phyloP scores from a whole-genome alignment of 2,797 vertebrate genomes.

The Phrynocephalus forsythii region DNA sequence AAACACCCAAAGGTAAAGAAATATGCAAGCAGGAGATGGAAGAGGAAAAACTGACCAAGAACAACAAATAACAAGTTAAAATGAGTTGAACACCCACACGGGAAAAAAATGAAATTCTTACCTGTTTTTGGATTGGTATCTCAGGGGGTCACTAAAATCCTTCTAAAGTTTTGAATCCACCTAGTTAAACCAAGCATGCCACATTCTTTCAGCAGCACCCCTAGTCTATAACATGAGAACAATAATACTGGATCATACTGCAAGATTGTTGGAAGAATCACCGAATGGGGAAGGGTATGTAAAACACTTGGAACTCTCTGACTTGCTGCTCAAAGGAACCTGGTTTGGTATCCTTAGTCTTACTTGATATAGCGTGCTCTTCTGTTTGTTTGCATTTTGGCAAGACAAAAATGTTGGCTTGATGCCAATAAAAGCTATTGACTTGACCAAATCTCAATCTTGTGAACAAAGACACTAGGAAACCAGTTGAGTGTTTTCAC shows the following conservation, averaged over 20 bases:
- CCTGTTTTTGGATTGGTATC: not conserved
- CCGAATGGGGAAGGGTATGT: not conserved
- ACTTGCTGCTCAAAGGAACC: no score
- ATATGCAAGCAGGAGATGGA: not conserved
- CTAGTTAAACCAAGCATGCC: not conserved
- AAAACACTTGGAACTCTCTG: no score
- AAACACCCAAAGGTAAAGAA: not conserved
- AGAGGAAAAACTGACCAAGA: not conserved
- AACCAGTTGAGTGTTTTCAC: not conserved
- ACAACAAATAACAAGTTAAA: not conserved
- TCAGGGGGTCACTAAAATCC: not conserved
- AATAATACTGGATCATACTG: not conserved
- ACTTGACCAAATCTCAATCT: not conserved
- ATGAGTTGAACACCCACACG: not conserved
- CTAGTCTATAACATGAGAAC: not conserved
- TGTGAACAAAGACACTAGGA: not conserved
- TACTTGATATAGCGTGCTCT: not conserved
- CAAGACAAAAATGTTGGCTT: not conserved
- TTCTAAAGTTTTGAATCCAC: no score
- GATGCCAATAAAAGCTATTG: not conserved
- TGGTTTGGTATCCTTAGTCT: no score
- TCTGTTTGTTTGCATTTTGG: not conserved
- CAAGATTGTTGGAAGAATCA: not conserved
- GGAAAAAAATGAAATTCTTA: no score
- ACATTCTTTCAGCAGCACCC: not conserved